Conservation (phyloP, 2,797 vertebrate species). For the Otolemur crassicaudatus region DNA sequence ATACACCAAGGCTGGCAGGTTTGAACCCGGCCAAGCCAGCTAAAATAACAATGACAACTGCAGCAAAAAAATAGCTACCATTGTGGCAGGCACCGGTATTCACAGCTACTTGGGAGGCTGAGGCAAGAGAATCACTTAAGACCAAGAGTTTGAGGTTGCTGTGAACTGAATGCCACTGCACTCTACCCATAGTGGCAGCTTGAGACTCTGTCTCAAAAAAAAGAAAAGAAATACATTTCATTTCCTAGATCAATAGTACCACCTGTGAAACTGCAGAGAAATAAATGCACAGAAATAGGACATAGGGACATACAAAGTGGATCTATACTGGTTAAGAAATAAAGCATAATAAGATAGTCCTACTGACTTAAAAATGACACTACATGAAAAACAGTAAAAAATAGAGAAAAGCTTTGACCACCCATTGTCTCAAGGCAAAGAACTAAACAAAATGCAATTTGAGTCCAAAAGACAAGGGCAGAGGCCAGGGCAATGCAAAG, state of each 20-base stretch:
- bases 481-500: not conserved
- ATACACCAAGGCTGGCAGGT: no score
- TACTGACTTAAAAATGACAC: conserved; percentile 32
- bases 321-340: not conserved
- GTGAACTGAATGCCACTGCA: no score
- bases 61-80: no score
- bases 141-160: no score
- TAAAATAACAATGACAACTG: no score
- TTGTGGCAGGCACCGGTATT: no score
- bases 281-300: conserved; percentile 2
- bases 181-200: no score
- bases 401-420: conserved; percentile 9
- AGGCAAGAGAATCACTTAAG: no score
- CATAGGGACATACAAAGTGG: not conserved
- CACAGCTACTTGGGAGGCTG: no score
- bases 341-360: conserved; percentile 5
- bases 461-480: not conserved
- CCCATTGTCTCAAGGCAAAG: not conserved
- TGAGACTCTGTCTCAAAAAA: no score
- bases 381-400: not conserved
- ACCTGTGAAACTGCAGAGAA: not conserved
- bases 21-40: no score
- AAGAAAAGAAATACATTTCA: not conserved
- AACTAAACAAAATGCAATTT: not conserved
- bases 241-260: not conserved